These are phyloP conservation scores for Harpagifer antarcticus DNA, from an alignment of 2,797 vertebrate genomes.

Conservation along the genomic window DNA sequence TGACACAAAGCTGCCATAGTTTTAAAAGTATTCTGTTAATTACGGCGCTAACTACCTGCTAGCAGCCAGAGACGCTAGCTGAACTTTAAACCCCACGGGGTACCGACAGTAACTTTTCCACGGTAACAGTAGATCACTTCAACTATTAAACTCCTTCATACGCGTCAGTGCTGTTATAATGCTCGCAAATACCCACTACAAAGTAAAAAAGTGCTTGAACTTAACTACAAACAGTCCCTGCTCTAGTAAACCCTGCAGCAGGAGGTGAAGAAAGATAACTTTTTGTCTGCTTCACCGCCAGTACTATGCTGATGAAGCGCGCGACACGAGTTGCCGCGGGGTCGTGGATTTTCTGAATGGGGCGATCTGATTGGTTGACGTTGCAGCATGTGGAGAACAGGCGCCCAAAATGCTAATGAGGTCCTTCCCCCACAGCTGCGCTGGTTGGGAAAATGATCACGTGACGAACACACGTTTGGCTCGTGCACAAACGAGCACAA, in stretches of 20 bases:
- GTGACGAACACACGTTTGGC: neutral
- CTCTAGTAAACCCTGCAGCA: accelerated
- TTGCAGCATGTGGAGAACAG: constrained; percentile 4
- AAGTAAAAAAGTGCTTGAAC: neutral
- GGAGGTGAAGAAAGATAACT: neutral
- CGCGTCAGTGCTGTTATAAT: accelerated
- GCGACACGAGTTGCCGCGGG: constrained; percentile 69
- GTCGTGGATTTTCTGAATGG: constrained; percentile 56
- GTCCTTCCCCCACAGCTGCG: neutral
- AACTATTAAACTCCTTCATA: neutral
- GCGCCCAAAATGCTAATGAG: constrained; percentile 68
- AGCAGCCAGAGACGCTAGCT: constrained; percentile 46
- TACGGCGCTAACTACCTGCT: constrained; percentile 46
- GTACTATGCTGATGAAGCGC: constrained; percentile 52
- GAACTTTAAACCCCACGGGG: constrained; percentile 67
- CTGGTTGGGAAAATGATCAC: neutral
- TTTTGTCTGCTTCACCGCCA: neutral
- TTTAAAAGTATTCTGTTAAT: accelerated
- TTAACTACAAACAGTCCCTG: neutral
- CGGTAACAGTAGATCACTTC: neutral
- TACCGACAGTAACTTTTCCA: constrained; percentile 23
- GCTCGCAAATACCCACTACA: accelerated
- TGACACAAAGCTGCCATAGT: constrained; percentile 77
- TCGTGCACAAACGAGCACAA: neutral
- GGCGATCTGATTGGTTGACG: constrained; percentile 69